phyloP scores from a whole-genome alignment of 1,140 invertebrate genomes.

The Hesperophylax magnus region DNA sequence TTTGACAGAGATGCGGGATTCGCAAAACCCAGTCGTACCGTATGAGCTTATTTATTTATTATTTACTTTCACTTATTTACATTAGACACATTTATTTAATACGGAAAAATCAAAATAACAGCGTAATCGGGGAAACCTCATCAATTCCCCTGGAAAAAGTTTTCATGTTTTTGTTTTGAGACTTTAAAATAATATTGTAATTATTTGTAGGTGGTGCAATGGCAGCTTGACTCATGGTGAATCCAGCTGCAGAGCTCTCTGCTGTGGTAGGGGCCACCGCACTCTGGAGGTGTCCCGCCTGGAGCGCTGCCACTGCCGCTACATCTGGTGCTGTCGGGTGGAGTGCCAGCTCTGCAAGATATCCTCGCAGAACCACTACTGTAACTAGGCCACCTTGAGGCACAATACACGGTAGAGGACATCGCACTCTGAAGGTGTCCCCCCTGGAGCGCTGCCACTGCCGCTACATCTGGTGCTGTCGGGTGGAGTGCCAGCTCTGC shows the following conservation, averaged over 20 bases:
- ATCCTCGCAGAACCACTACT: slow-evolving; percentile 78
- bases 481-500: slow-evolving; percentile 90
- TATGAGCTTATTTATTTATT: too few relatives aligned
- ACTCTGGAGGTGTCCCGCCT: slow-evolving; percentile 78
- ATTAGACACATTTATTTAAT: too few relatives aligned
- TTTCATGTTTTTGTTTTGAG: not conserved
- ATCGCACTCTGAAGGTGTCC: slow-evolving; percentile 77
- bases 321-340: slow-evolving; percentile 93
- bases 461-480: slow-evolving; percentile 93
- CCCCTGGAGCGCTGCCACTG: slow-evolving; percentile 86
- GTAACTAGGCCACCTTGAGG: slow-evolving; percentile 69
- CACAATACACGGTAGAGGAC: slow-evolving; percentile 82
- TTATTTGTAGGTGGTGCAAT: slow-evolving; percentile 75
- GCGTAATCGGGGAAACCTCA: too few relatives aligned
- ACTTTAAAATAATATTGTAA: not conserved
- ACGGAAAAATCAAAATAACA: too few relatives aligned
- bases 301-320: slow-evolving; percentile 90
- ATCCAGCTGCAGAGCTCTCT: slow-evolving; percentile 87
- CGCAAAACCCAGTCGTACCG: too few relatives aligned
- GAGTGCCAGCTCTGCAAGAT: slow-evolving; percentile 86
- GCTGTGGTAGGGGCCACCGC: slow-evolving; percentile 87
- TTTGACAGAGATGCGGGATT: too few relatives aligned
- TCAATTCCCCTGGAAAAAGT: too few relatives aligned
- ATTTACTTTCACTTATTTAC: too few relatives aligned
- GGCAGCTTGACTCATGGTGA: slow-evolving; percentile 76